Base-by-base conservation (phyloP, 1,140 invertebrate species). In the Micrasema minimum region DNA sequence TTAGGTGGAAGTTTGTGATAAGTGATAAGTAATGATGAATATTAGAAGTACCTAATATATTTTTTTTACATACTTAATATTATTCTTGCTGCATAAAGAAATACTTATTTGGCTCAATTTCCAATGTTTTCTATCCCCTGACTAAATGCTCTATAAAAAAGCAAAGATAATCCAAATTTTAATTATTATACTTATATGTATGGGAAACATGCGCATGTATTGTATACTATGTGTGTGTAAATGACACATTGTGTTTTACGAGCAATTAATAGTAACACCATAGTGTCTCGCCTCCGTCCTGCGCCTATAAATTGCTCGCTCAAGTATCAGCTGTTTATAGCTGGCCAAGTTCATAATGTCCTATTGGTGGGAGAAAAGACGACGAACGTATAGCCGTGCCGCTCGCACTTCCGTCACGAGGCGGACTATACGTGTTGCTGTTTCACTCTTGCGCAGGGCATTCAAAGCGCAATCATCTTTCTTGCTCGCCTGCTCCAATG, bases 321-420 rank as follows among this genome's bases (percentile, higher is more conserved):
- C 38, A 69, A 69, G 67, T 69, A 69, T 69, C 67, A 69, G 67
- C 67, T 69, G 67, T 69, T 69, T 69, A 69, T 64, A 45, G 37
- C 55, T 14, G 57, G 43, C 67, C 41, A 69, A 45, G 66, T 69
- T 69, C 66, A 69, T 53, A 67, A 41, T 59, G 38, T 18, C 50
- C 20, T 53, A 23, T 38, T 61, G 57, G 18, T 26, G 46, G 46
- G 18, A 20, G 35, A 59, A 9, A 41, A 41, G 38, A 41, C 37
- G 35, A 22, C 10, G 20, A 12, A 23, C 6, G 18, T 9, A 51
- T 20, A 23, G 26, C 48, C 20, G 6, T 23, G 7, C 12, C 22
- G 53, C 53, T 57, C 31, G 12, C 53, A 18, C 53, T 35, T 22
- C 23, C 6, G 7, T 4, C 26, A 7, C 53, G 53, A 16, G 26